Evolutionary conservation across 1,140 invertebrate species (phyloP).

Genomic region (Arion vulgaris): DNA sequence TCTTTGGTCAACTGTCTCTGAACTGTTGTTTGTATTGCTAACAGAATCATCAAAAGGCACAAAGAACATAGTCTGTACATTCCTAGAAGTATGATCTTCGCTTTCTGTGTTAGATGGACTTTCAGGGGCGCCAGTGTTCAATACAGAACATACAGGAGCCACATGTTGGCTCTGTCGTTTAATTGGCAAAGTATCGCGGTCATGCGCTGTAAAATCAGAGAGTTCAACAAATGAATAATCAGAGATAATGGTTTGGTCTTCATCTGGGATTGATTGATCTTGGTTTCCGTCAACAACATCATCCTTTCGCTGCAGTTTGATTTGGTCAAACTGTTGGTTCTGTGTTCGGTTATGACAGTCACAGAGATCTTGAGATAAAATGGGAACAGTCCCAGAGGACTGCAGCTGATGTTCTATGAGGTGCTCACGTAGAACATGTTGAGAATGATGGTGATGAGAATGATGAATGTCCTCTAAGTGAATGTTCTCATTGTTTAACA

Average conservation of each 20-base stretch:
- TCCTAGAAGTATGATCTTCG: background rate
- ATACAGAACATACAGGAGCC: constrained; percentile 36
- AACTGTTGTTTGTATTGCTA: background rate
- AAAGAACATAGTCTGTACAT: constrained; percentile 26
- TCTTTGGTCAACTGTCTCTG: background rate
- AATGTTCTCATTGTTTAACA: constrained; percentile 14
- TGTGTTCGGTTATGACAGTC: background rate
- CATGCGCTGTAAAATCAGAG: background rate
- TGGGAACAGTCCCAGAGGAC: background rate
- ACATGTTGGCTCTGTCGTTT: constrained; percentile 40
- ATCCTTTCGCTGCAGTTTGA: background rate
- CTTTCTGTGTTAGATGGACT: background rate
- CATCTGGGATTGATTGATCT: background rate
- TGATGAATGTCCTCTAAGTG: background rate
- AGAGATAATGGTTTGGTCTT: background rate
- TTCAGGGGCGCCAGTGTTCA: background rate
- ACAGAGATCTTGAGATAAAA: background rate
- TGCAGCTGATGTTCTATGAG: background rate
- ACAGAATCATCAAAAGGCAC: constrained; percentile 41
- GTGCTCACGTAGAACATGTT: background rate
- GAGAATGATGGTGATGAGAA: background rate
- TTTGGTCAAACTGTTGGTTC: background rate
- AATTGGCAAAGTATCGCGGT: constrained; percentile 54
- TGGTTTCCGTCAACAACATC: background rate
- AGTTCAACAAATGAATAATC: background rate